phyloP scores from a whole-genome alignment of 2,797 vertebrate species.

The Urosaurus nigricauda region DNA sequence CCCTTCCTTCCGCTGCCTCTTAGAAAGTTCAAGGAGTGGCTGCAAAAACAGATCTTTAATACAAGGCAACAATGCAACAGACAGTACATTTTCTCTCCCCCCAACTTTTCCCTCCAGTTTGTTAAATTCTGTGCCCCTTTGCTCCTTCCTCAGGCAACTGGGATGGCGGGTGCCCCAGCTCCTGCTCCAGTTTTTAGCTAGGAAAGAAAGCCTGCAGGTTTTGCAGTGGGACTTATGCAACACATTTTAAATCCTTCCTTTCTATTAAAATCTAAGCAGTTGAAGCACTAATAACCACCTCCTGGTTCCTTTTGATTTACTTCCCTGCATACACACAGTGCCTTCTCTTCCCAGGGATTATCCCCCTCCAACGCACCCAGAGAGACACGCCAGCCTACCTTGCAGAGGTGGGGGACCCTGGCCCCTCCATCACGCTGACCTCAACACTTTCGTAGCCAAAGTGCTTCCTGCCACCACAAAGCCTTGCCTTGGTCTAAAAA shows the following conservation, averaged over 20 bases:
- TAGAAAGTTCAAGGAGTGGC: background rate
- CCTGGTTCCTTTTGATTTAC: background rate
- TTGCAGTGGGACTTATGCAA: background rate
- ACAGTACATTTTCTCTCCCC: too few relatives aligned
- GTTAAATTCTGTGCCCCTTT: constrained; percentile 14
- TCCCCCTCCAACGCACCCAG: too few relatives aligned
- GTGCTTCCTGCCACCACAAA: too few relatives aligned
- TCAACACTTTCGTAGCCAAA: too few relatives aligned
- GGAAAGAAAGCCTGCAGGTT: background rate
- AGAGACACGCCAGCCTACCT: too few relatives aligned
- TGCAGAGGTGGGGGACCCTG: too few relatives aligned
- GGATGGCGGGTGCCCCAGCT: background rate
- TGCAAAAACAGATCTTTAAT: background rate
- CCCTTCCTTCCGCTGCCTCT: background rate
- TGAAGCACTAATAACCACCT: background rate
- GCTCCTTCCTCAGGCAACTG: constrained; percentile 1
- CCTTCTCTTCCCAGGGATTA: background rate
- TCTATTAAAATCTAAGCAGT: too few relatives aligned
- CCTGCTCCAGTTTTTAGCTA: background rate
- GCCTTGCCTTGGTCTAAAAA: background rate
- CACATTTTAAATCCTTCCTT: background rate
- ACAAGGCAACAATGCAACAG: too few relatives aligned
- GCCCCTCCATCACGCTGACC: too few relatives aligned
- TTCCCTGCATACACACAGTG: background rate
- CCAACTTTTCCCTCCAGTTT: background rate